phyloP scores from a whole-genome alignment of 2,113 vertebrate species.

The Hemibagrus wyckioides region DNA sequence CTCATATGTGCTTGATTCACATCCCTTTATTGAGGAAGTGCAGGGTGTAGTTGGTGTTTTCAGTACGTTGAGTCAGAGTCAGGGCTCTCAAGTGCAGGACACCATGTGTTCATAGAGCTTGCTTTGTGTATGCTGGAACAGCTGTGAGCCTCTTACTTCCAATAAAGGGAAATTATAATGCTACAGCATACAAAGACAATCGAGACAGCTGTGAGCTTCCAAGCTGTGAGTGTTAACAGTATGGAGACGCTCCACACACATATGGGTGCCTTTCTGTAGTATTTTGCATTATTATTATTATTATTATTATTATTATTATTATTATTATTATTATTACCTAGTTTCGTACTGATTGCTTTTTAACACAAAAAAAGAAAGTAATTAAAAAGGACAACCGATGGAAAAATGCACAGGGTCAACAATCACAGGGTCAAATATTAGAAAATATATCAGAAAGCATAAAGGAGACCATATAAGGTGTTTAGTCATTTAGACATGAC shows the following conservation, averaged over 20 bases:
- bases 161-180: background rate
- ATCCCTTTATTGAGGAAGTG: too few species aligned
- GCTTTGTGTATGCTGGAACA: background rate
- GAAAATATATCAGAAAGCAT: background rate
- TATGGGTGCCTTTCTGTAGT: background rate
- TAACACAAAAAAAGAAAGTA: background rate
- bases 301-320: background rate
- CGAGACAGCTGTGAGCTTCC: background rate
- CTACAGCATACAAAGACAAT: background rate
- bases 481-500: too few species aligned
- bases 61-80: too few species aligned
- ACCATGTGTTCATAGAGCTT: background rate
- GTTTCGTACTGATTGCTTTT: too few species aligned
- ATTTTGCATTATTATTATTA: too few species aligned
- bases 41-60: background rate
- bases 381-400: background rate
- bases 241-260: background rate
- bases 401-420: background rate
- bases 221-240: background rate
- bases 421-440: background rate
- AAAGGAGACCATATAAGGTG: too few species aligned
- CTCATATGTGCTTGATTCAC: too few species aligned
- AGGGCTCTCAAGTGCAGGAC: too few species aligned
- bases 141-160: background rate
- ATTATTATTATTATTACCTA: too few species aligned